A percentile compares a stretch with the other conserved stretches of the same genome.
Conservation (phyloP, 2,888 invertebrate species). For the Drosophila engyochracea region DNA sequence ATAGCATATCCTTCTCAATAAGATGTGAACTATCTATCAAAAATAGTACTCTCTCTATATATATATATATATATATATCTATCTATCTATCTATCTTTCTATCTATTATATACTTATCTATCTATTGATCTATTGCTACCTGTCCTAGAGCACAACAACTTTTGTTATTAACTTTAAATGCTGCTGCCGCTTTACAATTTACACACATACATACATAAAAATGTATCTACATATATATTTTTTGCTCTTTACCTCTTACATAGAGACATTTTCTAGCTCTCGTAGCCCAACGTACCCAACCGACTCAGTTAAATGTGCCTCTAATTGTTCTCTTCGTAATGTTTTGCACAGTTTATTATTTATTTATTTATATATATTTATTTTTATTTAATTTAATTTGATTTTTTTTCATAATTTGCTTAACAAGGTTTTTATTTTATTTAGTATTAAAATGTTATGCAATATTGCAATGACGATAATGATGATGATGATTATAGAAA, state of each 20-base stretch:
- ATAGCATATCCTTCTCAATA: constrained; percentile 39
- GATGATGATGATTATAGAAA: constrained; percentile 43
- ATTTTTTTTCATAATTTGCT: constrained; percentile 53
- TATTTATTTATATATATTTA: constrained; percentile 36
- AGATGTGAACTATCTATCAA: constrained; percentile 33
- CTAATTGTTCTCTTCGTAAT: constrained; percentile 52
- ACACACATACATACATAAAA: constrained; percentile 20
- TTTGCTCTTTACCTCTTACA: constrained; percentile 30
- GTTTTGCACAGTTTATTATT: constrained; percentile 48
- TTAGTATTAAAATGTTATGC: constrained; percentile 58
- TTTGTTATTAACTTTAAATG: constrained; percentile 74
- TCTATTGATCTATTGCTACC: constrained; percentile 54
- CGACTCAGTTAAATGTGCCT: constrained; percentile 52
- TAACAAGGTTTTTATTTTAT: constrained; percentile 50
- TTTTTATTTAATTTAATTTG: constrained; percentile 31
- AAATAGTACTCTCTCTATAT: constrained; percentile 21
- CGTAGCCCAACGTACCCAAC: constrained; percentile 43
- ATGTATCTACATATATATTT: constrained; percentile 15
- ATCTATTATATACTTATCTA: constrained; percentile 35
- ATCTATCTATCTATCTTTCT: constrained; percentile 29
- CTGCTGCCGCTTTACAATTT: constrained; percentile 65
- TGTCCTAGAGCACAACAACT: constrained; percentile 63
- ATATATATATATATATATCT: constrained; percentile 18
- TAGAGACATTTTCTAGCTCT: constrained; percentile 41
- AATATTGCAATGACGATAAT: constrained; percentile 52